A percentile compares a stretch with the other conserved stretches of the same genome.
Conservation (phyloP, 64 coral and sea anemone genomes). For the Actinia equina region DNA sequence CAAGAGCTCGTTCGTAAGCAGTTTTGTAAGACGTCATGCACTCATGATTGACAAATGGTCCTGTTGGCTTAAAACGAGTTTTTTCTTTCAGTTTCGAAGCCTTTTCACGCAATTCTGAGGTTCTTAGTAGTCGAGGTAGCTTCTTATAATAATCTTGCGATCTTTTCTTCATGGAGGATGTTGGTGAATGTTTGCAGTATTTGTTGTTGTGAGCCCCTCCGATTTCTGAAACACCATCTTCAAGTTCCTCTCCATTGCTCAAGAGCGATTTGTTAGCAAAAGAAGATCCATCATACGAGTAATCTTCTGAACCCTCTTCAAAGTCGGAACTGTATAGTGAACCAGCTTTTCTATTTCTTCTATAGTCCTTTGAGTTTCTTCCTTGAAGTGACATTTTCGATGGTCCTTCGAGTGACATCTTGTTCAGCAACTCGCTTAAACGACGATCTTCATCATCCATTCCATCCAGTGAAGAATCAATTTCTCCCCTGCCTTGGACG, state of each 20-base stretch:
- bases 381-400: not conserved
- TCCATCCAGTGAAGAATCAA: not conserved
- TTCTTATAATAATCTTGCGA: constrained; percentile 66
- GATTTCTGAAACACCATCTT: not conserved
- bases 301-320: not conserved
- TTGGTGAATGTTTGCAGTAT: constrained; percentile 62
- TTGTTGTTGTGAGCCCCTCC: constrained; percentile 59
- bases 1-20: constrained; percentile 72
- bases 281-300: constrained; percentile 6
- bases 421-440: not conserved
- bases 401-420: not conserved
- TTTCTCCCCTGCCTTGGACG: not conserved
- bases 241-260: not conserved
- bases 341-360: not conserved
- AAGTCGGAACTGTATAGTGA: not conserved
- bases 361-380: not conserved
- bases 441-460: not conserved
- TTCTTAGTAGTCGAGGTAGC: constrained; percentile 72
- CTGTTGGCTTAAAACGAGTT: not conserved
- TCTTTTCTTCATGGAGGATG: constrained; percentile 29
- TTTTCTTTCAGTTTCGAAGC: constrained; percentile 27
- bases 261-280: constrained; percentile 15
- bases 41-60: constrained; percentile 42
- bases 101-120: constrained; percentile 66
- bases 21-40: constrained; percentile 63